Evolutionary conservation across 2,888 invertebrate genomes (phyloP), one percentile per base, ranked within the genome.

Genomic region (Horisme vitalbata): DNA sequence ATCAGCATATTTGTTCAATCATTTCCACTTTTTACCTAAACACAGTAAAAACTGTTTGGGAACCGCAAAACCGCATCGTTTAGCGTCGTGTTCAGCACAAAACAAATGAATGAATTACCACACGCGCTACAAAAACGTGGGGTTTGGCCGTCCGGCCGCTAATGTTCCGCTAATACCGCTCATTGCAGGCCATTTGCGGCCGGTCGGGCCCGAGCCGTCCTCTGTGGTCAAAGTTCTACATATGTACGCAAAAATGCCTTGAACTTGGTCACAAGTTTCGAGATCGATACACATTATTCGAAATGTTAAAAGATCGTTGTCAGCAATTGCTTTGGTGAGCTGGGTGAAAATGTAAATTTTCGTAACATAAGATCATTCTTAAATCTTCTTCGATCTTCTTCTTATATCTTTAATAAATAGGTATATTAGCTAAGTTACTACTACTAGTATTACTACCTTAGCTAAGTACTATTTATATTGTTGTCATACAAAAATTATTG

Each of bases 31-130:
- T 31, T 41, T 36, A 26, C n/a, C 9, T n/a, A 1, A 18, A 18
- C n/a, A 12, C 12, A 21, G 15, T 18, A 36, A 38, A 31, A 39
- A 39, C 14, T 0, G 27, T 32, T 38, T 8, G 35, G 7, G 28
- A 33, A 45, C 35, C 50, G 23, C 47, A 50, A 52, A 44, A 43
- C 39, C 43, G 35, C 49, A 49, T 13, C 44, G 39, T 20, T 49
- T 43, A 48, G 38, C 14, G 21, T n/a, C n/a, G 30, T 33, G 45
- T 34, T 49, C 34, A 49, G 39, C 38, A 50, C 41, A 41, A 51
- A 54, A 52, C 45, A 41, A 59, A 55, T 47, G 53, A 57, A 59
- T 59, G 57, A 59, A 61, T 61, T 57, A 49, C 50, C 36, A 39
- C 45, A 45, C 45, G 41, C 39, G 47, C 32, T 18, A 46, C 55